Conservation (phyloP, 2,797 vertebrate species). For the Poliocrania exsul region DNA sequence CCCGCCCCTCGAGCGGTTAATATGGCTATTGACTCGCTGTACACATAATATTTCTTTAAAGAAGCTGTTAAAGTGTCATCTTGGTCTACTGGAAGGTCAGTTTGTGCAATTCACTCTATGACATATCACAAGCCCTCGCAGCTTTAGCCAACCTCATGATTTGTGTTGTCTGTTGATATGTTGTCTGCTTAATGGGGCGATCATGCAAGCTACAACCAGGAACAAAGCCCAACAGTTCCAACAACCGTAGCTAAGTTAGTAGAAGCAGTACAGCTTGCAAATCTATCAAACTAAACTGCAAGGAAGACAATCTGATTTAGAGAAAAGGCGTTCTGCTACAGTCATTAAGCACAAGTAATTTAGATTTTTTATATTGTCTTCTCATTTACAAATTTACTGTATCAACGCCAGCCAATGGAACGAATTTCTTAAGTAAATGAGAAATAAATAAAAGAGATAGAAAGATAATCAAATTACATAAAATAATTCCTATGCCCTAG, state of each 20-base stretch:
- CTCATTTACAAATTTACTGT: constrained; percentile 88
- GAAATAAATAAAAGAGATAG: constrained; percentile 85
- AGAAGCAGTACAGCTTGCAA: constrained; percentile 82
- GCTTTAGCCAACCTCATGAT: constrained; percentile 86
- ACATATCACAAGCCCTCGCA: constrained; percentile 77
- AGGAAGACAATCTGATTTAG: constrained; percentile 91
- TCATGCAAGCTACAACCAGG: constrained; percentile 93
- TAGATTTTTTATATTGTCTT: constrained; percentile 86
- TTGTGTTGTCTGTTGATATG: constrained; percentile 90
- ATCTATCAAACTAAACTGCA: constrained; percentile 90
- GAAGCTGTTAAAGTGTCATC: constrained; percentile 63
- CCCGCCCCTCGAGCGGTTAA: constrained; percentile 10
- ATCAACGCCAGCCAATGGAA: constrained; percentile 89
- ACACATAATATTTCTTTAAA: constrained; percentile 65
- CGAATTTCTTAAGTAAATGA: constrained; percentile 86
- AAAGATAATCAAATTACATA: constrained; percentile 86
- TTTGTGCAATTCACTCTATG: constrained; percentile 72
- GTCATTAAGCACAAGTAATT: constrained; percentile 93
- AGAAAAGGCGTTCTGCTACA: constrained; percentile 87
- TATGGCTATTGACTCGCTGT: constrained; percentile 49
- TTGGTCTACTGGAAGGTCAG: constrained; percentile 71
- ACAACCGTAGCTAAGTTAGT: constrained; percentile 83
- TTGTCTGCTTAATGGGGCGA: constrained; percentile 97
- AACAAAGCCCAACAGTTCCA: constrained; percentile 91
- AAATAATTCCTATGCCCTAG: constrained; percentile 83